Base-by-base conservation (phyloP, 2,797 vertebrate species). In the Gobionotothen gibberifrons region DNA sequence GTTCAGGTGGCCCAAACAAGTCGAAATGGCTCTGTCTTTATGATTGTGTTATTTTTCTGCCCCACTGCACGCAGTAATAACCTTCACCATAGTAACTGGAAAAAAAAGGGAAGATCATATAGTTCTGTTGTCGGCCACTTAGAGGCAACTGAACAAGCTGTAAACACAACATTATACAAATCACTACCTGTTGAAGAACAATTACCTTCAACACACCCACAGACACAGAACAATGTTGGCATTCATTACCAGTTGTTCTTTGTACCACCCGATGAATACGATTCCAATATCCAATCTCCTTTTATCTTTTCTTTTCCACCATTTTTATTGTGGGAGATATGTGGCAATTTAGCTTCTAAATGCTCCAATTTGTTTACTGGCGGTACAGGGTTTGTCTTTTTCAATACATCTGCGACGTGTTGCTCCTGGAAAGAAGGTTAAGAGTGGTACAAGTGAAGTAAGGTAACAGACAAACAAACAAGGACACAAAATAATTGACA, bases 1-100 rank as follows among this genome's bases (percentile, higher is more conserved):
- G n/a, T 63, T 36, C 39, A 22, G 19, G 55, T 77, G 39, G n/a
- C 49, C n/a, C 40, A 43, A 40, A 51, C 62, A 42, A 65, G 48
- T 16, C 3, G 0, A 17, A 76, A 56, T 52, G 39, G 15, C 26
- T 1, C 17, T 2, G 5, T 26, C 52, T 22, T 36, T 36, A 36
- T 36, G 9, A 36, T 36, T 36, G 32, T 69, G 17, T 26, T 42
- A 52, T 13, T 3, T 15, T 53, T 64, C 61, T 54, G 48, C 42
- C 42, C 29, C 49, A n/a, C 62, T 66, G 22, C 36, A 21, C 6
- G 3, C 32, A 22, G n/a, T n/a, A 22, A 51, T 43, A 39, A 62
- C 26, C 29, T 55, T 9, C 32, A 36, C 46, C 17, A 39, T 26
- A 10, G 32, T 55, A 12, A 29, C 12, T 67, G 9, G 22, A 54